A percentile compares a stretch with the other conserved stretches of the same genome.
phyloP scores from a whole-genome alignment of 2,797 vertebrate genomes.

The Protonibea diacanthus region DNA sequence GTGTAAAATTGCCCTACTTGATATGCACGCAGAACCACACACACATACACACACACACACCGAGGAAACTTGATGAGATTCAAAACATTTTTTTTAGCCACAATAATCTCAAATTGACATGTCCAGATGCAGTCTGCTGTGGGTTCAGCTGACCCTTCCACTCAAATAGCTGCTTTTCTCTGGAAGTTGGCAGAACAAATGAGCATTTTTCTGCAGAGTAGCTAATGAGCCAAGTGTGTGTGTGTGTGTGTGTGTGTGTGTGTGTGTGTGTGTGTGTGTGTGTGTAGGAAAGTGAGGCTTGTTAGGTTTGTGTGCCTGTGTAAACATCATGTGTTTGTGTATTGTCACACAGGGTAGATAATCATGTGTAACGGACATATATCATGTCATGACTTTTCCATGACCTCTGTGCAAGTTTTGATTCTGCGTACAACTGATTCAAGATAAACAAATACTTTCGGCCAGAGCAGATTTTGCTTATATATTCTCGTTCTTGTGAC shows the following conservation, averaged over 20 bases:
- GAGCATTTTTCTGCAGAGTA: conserved; percentile 16
- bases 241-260: conserved; percentile 3
- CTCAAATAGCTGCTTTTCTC: conserved; percentile 22
- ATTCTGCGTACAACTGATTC: not conserved
- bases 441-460: not conserved
- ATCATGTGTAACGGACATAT: not conserved
- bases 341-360: not conserved
- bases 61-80: conserved; percentile 15
- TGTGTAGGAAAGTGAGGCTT: no score
- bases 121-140: conserved; percentile 23
- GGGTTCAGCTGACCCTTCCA: conserved; percentile 23
- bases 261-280: not conserved
- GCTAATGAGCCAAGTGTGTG: conserved; percentile 21
- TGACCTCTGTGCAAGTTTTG: not conserved
- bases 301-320: not conserved
- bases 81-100: conserved; percentile 31
- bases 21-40: not conserved
- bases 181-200: conserved; percentile 33
- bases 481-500: not conserved
- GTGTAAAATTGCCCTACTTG: conserved; percentile 48
- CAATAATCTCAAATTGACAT: conserved; percentile 28
- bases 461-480: not conserved
- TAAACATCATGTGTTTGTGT: conserved; percentile 12
- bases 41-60: not conserved
- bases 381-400: not conserved